Evolutionary conservation across 1,140 invertebrate genomes (phyloP).

Genomic region (Pinna nobilis): DNA sequence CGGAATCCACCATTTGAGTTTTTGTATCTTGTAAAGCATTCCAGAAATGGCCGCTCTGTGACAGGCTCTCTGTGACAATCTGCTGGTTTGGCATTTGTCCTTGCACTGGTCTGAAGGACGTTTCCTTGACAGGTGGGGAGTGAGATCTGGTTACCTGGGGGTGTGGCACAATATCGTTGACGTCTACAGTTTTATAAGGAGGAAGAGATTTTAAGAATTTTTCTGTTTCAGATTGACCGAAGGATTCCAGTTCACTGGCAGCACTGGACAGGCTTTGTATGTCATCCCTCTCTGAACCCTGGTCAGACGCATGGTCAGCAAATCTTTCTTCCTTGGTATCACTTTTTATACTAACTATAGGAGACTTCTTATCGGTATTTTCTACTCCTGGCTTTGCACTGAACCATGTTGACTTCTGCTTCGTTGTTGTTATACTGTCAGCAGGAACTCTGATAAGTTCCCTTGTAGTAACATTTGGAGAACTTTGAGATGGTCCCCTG

Average conservation of each 20-base stretch:
- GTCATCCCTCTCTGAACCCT: no score
- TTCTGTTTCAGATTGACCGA: constrained; percentile 58
- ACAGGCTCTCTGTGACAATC: neutral
- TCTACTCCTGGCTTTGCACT: constrained; percentile 3
- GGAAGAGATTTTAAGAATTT: constrained; percentile 62
- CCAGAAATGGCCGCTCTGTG: neutral
- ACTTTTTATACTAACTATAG: constrained; percentile 4
- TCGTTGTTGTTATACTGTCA: neutral
- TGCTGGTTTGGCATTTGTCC: neutral
- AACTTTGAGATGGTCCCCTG: no score
- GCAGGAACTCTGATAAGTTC: constrained; percentile 1
- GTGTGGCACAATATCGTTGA: constrained; percentile 48
- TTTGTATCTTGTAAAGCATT: neutral
- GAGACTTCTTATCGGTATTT: neutral
- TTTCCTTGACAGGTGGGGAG: constrained; percentile 56
- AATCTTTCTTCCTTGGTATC: constrained; percentile 32
- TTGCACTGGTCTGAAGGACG: constrained; percentile 51
- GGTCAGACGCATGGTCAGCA: neutral
- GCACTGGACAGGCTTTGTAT: no score
- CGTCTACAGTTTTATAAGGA: constrained; percentile 57
- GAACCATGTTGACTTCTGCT: constrained; percentile 35
- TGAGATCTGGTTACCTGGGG: constrained; percentile 36
- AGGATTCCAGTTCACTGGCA: constrained; percentile 55
- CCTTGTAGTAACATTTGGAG: no score
- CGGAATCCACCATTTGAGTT: constrained; percentile 23